phyloP scores from a whole-genome alignment of 2,113 vertebrate species.

The Corythaeola cristata region DNA sequence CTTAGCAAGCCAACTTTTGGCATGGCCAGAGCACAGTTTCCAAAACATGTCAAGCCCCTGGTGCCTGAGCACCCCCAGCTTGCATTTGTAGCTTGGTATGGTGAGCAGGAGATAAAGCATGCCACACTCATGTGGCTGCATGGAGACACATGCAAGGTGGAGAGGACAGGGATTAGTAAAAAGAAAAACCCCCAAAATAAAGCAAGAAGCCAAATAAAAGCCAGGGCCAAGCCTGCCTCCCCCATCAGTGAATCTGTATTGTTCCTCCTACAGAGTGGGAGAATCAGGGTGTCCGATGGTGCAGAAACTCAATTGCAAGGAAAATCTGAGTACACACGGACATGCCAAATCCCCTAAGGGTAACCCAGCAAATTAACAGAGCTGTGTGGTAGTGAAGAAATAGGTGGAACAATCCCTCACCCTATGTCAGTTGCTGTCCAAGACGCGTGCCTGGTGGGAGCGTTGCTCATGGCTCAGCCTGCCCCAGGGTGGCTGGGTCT shows the following conservation, averaged over 20 bases:
- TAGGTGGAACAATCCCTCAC: not conserved
- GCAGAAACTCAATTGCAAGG: not conserved
- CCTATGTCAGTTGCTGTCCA: not conserved
- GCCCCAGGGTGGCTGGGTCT: rapidly evolving
- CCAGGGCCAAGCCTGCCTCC: not conserved
- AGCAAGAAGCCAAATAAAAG: not conserved
- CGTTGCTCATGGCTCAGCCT: not conserved
- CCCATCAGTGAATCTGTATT: not conserved
- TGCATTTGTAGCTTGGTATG: not conserved
- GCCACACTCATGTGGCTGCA: rapidly evolving
- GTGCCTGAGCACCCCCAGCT: not conserved
- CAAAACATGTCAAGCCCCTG: rapidly evolving
- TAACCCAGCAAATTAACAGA: not conserved
- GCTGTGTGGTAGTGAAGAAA: not conserved
- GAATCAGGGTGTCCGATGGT: not conserved
- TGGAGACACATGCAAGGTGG: not conserved
- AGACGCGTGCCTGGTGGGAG: not conserved
- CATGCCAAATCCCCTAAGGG: not conserved
- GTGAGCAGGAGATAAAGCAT: not conserved
- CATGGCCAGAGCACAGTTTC: not conserved
- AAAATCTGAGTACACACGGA: not conserved
- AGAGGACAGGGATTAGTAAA: not conserved
- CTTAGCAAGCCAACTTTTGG: not conserved
- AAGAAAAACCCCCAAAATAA: not conserved
- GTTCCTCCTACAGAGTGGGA: not conserved